A percentile compares a stretch with the other conserved stretches of the same genome.
These are phyloP conservation scores for Addax nasomaculatus DNA, from an alignment of 2,113 vertebrate genomes.

Conservation along the genomic window DNA sequence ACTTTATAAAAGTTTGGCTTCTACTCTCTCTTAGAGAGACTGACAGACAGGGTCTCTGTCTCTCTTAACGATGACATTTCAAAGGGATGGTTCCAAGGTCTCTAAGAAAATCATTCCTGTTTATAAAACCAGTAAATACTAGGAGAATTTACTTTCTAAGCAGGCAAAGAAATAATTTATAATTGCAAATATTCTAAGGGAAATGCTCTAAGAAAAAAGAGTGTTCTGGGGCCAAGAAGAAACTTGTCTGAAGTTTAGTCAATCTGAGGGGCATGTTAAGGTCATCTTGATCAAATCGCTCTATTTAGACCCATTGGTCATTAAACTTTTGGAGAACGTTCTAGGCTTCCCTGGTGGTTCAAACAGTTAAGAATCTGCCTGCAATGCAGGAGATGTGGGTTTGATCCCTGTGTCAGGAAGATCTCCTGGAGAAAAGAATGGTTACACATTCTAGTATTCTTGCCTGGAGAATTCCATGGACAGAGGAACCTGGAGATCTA, in stretches of 20 bases:
- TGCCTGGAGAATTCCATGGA: not conserved
- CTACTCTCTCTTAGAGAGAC: not conserved
- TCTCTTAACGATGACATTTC: not conserved
- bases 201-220: not conserved
- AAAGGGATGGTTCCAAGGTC: not conserved
- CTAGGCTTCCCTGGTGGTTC: not conserved
- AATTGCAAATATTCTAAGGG: not conserved
- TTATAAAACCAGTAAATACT: not conserved
- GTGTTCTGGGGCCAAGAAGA: not conserved
- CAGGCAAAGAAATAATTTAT: not conserved
- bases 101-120: not conserved
- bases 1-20: not conserved
- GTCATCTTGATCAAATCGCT: not conserved
- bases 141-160: not conserved
- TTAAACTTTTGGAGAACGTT: not conserved
- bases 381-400: not conserved
- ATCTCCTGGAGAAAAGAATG: not conserved
- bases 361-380: not conserved
- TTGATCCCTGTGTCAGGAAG: not conserved
- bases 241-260: not conserved
- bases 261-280: not conserved
- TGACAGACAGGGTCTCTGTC: not conserved
- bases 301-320: not conserved
- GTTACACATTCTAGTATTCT: not conserved
- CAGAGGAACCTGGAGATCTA: not conserved